A percentile compares a stretch with the other conserved stretches of the same genome.
Conservation (phyloP, 2,113 vertebrate species). For the Anhinga anhinga region DNA sequence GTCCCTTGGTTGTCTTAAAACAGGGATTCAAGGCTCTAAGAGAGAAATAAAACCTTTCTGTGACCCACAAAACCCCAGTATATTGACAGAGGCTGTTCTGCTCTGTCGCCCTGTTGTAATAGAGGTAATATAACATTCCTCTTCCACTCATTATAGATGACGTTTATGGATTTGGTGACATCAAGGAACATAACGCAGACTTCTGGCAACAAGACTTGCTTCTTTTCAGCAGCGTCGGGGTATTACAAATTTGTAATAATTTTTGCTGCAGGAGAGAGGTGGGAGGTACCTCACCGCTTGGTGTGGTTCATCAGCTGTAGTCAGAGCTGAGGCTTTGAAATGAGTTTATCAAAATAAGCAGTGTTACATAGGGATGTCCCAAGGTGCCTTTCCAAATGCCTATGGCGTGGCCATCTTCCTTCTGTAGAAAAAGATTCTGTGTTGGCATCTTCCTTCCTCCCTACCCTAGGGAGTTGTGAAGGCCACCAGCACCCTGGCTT, state of each 20-base stretch:
- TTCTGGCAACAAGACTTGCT: neutral
- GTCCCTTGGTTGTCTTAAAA: constrained; percentile 12
- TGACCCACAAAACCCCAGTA: neutral
- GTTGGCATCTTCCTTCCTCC: neutral
- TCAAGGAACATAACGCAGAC: neutral
- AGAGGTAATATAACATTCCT: neutral
- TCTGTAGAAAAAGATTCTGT: neutral
- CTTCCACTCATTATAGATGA: neutral
- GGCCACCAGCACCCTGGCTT: too few species aligned
- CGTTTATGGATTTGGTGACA: neutral
- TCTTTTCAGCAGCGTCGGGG: neutral
- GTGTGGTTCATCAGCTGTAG: neutral
- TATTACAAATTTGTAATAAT: neutral
- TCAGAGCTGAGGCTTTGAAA: neutral
- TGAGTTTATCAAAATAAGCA: neutral
- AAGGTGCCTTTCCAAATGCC: neutral
- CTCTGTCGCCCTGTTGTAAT: neutral
- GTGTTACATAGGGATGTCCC: neutral
- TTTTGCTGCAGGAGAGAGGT: neutral
- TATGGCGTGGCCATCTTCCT: neutral
- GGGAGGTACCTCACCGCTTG: neutral
- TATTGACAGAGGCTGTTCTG: neutral
- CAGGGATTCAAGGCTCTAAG: neutral
- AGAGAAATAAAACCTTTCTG: neutral
- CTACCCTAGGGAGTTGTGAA: too few species aligned